Base-by-base conservation (phyloP, 2,888 invertebrate genomes). In the Xestia xanthographa region DNA sequence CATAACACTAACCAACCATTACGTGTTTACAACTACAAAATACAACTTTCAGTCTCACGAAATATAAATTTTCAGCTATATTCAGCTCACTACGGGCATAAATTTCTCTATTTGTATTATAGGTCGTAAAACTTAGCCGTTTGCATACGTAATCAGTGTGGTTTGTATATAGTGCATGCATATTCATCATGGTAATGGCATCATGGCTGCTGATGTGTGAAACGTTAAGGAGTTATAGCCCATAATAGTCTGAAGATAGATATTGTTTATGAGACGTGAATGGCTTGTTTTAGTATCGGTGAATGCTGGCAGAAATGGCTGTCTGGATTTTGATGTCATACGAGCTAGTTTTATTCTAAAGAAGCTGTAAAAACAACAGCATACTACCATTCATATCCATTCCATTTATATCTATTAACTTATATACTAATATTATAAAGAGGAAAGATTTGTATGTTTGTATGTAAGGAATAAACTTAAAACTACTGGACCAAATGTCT, bases 61-160 rank as follows among this genome's bases (percentile, higher is more conserved):
- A 48, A 66, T 75, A 60, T 0, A 38, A 5, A 66, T 45, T 74
- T 80, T 56, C 68, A 50, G 53, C 34, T 56, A 50, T 53, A 80
- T 58, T 67, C 43, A 41, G 20, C 56, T 29, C 20, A 72, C n/a
- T 66, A 29, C 17, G 20, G 41, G 14, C 63, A 14, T 71, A 60
- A 85, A 72, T 8, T 45, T 34, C 22, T 63, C 26, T 69, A 66
- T 75, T 72, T 66, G 48, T 72, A 72, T 5, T 29, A 14, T 9
- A 45, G 60, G 45, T 72, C 72, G 41, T 82, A 75, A 82, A 85
- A 45, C 82, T 65, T 75, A 58, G 67, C 56, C 65, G 71, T 83
- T 77, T 71, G 83, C 72, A 82, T 83, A 41, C 12, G 14, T 71
- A 43, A 77, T 73, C 65, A 43, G 65, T 43, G 76, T 43, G 72